Conservation (phyloP, 2,888 invertebrate species). For the Myathropa florea region DNA sequence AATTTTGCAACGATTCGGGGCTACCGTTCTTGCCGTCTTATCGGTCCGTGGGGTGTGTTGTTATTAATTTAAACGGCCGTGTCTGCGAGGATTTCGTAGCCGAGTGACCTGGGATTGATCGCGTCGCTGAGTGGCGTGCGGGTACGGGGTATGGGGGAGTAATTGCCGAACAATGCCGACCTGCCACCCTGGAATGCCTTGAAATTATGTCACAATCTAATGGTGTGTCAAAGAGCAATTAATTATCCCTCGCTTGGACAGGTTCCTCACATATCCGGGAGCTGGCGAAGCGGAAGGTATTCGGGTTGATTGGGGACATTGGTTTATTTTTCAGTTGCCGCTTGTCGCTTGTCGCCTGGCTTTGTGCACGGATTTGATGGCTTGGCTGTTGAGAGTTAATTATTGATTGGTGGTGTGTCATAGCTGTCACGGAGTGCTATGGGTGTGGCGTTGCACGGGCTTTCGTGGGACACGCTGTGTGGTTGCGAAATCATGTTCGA, state of each 20-base stretch:
- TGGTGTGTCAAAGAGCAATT: constrained; percentile 54
- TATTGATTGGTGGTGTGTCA: background rate
- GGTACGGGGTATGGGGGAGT: constrained; percentile 1
- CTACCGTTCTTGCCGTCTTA: constrained; percentile 30
- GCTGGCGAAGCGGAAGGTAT: constrained; percentile 32
- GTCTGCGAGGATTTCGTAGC: background rate
- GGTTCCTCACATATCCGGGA: constrained; percentile 32
- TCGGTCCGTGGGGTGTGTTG: background rate
- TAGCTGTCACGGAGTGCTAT: background rate
- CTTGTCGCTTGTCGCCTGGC: background rate
- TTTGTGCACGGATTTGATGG: background rate
- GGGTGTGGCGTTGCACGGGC: background rate
- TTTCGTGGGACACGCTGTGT: background rate
- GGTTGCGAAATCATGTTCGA: background rate
- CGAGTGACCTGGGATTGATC: constrained; percentile 47
- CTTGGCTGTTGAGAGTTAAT: background rate
- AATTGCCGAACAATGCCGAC: constrained; percentile 48
- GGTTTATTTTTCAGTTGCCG: background rate
- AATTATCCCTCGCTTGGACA: constrained; percentile 33
- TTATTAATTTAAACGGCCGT: constrained; percentile 52
- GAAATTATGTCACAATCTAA: constrained; percentile 45
- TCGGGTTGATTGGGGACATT: constrained; percentile 11
- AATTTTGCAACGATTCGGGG: constrained; percentile 34
- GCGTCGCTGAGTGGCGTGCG: background rate
- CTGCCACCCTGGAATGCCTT: constrained; percentile 28